Evolutionary conservation across 2,797 vertebrate genomes (phyloP), one percentile per base, ranked within the genome.

Genomic region (Numenius phaeopus): DNA sequence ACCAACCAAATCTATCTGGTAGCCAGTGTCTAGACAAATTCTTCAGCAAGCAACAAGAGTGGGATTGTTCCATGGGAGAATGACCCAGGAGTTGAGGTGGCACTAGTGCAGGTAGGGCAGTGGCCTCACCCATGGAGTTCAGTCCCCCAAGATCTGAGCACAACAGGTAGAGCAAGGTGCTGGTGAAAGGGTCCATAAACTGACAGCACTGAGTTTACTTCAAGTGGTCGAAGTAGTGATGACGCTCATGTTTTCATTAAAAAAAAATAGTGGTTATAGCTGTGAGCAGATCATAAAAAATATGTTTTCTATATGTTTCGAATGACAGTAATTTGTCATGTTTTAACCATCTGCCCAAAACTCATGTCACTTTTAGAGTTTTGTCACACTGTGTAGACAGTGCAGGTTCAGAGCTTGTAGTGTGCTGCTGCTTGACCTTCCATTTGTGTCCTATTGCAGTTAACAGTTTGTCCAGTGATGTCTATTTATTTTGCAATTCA

Each of bases 61-160:
- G 34, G 15, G 20, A 52, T 61, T 85, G 9, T 22, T 85, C 54
- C 21, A 73, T 0, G 5, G 62, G 9, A 12, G 10, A 24, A 52
- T 19, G 16, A 93, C 12, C 17, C 49, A 61, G 78, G 5, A 83
- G 8, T 20, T 61, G 46, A 49, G 0, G 0, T 49, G 55, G 57
- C 11, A 13, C 4, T 30, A 37, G 6, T 21, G 42, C 4, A 55
- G 54, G 20, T 37, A 55, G 14, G 15, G 6, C 17, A 37, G 27
- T 59, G 20, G 3, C 8, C 6, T 32, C 47, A 55, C 7, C 18
- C 1, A 0, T 16, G 19, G 11, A 22, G 4, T 3, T 5, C 3
- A n/a, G 37, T 37, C 4, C 11, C 12, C 13, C 5, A 26, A 21
- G 12, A n/a, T 22, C 5, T 76, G 20, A 69, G 32, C 23, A 52